Conservation (phyloP, 2,888 invertebrate species). For the Amiota communis region DNA sequence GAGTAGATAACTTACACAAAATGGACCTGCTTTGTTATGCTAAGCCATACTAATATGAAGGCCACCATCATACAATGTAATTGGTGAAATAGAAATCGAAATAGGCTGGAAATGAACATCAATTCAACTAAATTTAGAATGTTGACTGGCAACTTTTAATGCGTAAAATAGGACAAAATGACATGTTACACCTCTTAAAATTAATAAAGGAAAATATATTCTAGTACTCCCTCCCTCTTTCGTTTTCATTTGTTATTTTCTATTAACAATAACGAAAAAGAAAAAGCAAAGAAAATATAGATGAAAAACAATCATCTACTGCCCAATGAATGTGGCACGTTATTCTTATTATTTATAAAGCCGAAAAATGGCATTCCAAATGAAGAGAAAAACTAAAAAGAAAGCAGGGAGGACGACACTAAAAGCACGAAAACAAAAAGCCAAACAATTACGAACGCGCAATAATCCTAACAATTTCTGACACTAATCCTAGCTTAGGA, state of each 20-base stretch:
- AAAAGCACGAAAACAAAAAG: not conserved
- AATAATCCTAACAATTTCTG: constrained; percentile 49
- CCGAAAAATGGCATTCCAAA: not conserved
- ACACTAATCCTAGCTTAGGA: constrained; percentile 67
- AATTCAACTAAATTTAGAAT: not conserved
- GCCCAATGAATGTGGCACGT: not conserved
- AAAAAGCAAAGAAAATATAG: no score
- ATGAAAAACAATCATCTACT: no score
- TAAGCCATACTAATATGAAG: constrained; percentile 56
- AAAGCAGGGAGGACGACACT: not conserved
- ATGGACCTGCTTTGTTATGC: constrained; percentile 51
- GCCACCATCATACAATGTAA: not conserved
- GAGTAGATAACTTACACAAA: constrained; percentile 22
- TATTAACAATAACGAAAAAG: no score
- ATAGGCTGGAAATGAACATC: not conserved
- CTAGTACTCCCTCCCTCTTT: no score
- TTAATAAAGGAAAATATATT: not conserved
- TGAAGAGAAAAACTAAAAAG: not conserved
- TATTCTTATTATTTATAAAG: constrained; percentile 24
- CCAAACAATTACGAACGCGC: constrained; percentile 31
- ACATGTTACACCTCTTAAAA: not conserved
- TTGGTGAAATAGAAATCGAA: constrained; percentile 4
- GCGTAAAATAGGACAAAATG: not conserved
- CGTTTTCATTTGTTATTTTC: no score
- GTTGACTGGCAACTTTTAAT: not conserved